Evolutionary conservation across 1,140 invertebrate genomes (phyloP), one percentile per base, ranked within the genome.

Genomic region (Saccostrea glomerata): DNA sequence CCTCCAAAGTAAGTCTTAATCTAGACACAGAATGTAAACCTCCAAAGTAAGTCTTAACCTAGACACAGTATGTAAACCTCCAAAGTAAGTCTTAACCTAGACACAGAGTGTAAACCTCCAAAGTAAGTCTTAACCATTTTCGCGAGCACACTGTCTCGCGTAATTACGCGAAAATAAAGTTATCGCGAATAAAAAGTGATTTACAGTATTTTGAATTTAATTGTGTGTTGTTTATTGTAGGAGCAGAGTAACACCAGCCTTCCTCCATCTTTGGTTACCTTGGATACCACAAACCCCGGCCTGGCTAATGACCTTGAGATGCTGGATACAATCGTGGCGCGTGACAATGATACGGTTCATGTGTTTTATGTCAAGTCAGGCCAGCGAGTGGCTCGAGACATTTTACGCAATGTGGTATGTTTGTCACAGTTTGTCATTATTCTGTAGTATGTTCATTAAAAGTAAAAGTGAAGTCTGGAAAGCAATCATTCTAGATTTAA

Each of bases 301-400:
- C 98, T 99, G 93, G 96, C 96, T 40, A 94, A 95, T 15, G 97
- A 97, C 89, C 94, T 98, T 20, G 96, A 98, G 92, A 96, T 96
- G 54, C 94, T 99, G 66, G 98, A 98, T 95, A 96, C 96, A 66
- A 97, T 97, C 88, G 98, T 98, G 91, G 96, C 97, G 54, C 96
- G 98, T 90, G 98, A 97, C 9, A 97, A 97, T 92, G 98, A 99
- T 93, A 99, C 98, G 0, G 98, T 98, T 89, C 98, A 99, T 94
- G 96, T 99, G 89, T 99, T 99, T 95, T 99, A 99, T 94, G 98
- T 98, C 0, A 97, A 97, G 94, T 96, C 97, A 73, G 97, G 97
- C 0, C 98, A 99, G 95, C 96, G 96, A 88, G 95, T 94, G 84
- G 95, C 97, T 0, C 94, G 96, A 82, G 97, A 98, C 89, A 98